phyloP scores from a whole-genome alignment of 2,888 invertebrate species.

The Alitta virens region DNA sequence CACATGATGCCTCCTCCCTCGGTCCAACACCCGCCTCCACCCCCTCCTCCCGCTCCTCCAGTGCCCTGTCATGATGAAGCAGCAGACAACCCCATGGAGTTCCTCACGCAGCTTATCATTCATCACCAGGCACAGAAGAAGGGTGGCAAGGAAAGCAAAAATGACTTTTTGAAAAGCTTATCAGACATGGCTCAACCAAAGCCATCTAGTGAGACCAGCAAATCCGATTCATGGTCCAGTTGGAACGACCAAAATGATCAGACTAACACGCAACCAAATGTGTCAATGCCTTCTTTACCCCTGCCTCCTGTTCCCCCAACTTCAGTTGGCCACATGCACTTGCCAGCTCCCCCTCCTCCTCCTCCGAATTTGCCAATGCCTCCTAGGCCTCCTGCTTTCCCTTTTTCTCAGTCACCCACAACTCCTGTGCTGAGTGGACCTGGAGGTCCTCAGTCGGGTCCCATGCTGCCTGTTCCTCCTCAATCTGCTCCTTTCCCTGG shows the following conservation, averaged over 20 bases:
- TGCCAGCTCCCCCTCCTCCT: neutral
- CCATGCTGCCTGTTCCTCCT: neutral
- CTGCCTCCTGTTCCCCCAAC: neutral
- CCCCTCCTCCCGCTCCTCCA: too few species aligned
- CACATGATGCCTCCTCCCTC: too few species aligned
- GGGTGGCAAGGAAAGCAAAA: neutral
- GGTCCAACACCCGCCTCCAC: too few species aligned
- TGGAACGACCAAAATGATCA: conserved; percentile 4
- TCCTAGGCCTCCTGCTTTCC: neutral
- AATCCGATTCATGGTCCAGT: neutral
- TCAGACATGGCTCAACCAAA: neutral
- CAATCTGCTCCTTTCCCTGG: neutral
- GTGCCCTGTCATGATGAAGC: neutral
- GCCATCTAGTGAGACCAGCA: neutral
- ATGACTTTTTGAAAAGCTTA: conserved; percentile 3
- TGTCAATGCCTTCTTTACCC: neutral
- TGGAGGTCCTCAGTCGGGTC: neutral
- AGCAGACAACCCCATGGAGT: conserved; percentile 13
- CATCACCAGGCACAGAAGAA: conserved; percentile 16
- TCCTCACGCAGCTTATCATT: conserved; percentile 21
- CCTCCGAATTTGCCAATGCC: neutral
- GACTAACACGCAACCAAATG: neutral
- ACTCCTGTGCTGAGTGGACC: neutral
- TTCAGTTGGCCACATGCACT: neutral
- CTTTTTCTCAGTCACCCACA: neutral